Base-by-base conservation (phyloP, 2,113 vertebrate genomes). In the Boulengeromyrus knoepffleri region DNA sequence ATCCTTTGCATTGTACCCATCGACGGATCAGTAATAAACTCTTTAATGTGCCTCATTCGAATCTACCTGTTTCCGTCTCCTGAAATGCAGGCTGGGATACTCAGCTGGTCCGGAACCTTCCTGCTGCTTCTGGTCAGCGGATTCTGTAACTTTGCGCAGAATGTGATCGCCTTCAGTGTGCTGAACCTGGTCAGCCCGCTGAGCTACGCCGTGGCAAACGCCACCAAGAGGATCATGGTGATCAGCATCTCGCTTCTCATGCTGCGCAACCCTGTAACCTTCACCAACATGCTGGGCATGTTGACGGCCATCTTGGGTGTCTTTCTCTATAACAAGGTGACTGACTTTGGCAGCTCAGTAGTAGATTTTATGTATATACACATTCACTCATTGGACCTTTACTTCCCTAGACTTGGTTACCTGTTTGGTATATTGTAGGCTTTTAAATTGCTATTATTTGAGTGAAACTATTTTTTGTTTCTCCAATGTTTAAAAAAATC, bases 81-180 rank as follows among this genome's bases (percentile, higher is more conserved):
- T 39, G 27, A 31, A 89, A 21, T 21, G 3, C 9, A 99, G 99
- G 92, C 96, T 4, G 96, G 95, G 0, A 17, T 97, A 89, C 95
- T 97, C 0, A 96, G 93, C n/a, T 97, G 97, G 97, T 94, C 97
- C 5, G 95, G 98, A 92, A 99, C 97, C 0, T 92, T 99, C 2
- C 88, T 99, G 93, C 97, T 99, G 49, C 96, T 99, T 5, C 94
- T 98, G 19, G 95, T 99, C 94, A 99, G 98, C 0, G 99, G 99
- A 1, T 97, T 99, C 95, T 99, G 99, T 93, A 99, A 99, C 94
- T 98, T 99, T 36, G 98, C 99, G 47, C 99, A 99, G 95, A 99
- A 99, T 0, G 97, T 99, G 87, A 98, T 99, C 5, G 99, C 99
- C 90, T 99, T 99, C 95, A 99, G 98, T 31, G 97, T 99, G 36